Conservation (phyloP, 2,888 invertebrate species). For the Himalopsyche anomala region DNA sequence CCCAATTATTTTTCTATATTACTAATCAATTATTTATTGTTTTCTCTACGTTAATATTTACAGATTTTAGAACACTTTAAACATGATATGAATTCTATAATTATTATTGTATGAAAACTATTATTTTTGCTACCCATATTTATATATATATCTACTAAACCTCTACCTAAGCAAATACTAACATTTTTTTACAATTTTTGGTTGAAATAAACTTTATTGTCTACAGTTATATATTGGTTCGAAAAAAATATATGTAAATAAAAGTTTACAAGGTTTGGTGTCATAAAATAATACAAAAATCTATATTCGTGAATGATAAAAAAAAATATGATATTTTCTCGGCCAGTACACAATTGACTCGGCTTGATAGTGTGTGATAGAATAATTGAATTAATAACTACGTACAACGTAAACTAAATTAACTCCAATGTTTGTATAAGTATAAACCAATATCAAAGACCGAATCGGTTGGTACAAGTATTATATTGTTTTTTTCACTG, state of each 20-base stretch:
- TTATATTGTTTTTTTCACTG: too few relatives aligned
- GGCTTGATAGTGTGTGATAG: too few relatives aligned
- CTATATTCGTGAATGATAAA: too few relatives aligned
- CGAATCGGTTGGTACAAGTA: too few relatives aligned
- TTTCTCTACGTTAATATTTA: conserved; percentile 4
- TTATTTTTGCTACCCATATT: conserved; percentile 5
- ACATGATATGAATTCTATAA: conserved; percentile 26
- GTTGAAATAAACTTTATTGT: conserved; percentile 12
- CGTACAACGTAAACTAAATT: too few relatives aligned
- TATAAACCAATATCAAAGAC: too few relatives aligned
- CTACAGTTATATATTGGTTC: not conserved
- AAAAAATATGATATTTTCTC: too few relatives aligned
- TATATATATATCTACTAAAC: not conserved
- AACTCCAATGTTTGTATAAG: too few relatives aligned
- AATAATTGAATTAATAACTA: too few relatives aligned
- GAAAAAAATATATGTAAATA: not conserved
- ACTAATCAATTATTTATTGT: not conserved
- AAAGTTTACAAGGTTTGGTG: not conserved
- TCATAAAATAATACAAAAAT: too few relatives aligned
- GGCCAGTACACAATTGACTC: too few relatives aligned
- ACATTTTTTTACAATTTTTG: conserved; percentile 10
- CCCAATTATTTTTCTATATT: not conserved
- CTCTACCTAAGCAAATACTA: conserved; percentile 25
- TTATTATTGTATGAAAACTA: conserved; percentile 22
- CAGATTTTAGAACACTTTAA: conserved; percentile 34